Evolutionary conservation across 1,140 invertebrate genomes (phyloP).

Genomic region (Rhagoletis pomonella): DNA sequence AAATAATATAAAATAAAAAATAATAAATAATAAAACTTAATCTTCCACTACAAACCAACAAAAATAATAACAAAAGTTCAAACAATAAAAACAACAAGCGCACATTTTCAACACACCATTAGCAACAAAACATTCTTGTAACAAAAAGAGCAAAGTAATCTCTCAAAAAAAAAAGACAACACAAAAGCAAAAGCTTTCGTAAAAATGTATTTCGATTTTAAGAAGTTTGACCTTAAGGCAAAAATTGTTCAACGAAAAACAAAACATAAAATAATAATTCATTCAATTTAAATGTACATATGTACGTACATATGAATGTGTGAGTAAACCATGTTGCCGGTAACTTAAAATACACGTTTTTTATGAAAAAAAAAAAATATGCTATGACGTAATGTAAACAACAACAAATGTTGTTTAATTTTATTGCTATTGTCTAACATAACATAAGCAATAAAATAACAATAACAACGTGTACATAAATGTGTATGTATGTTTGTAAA

Average conservation of each 20-base stretch:
- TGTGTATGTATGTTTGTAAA: not conserved
- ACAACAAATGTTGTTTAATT: conserved; percentile 11
- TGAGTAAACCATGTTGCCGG: conserved; percentile 2
- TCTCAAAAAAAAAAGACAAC: not conserved
- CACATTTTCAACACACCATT: not conserved
- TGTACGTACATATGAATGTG: not conserved
- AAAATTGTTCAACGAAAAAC: not conserved
- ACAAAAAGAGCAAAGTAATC: not conserved
- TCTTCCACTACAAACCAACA: not conserved
- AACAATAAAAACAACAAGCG: not conserved
- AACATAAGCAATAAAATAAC: conserved; percentile 16
- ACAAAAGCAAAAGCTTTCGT: not conserved
- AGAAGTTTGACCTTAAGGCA: not conserved
- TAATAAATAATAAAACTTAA: not conserved
- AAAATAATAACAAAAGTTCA: not conserved
- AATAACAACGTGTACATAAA: not conserved
- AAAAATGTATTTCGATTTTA: too few relatives aligned
- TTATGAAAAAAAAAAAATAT: not conserved
- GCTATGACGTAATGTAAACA: conserved; percentile 33
- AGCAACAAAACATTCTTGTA: not conserved
- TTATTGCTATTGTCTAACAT: conserved; percentile 27
- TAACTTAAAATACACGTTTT: not conserved
- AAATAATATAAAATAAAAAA: too few relatives aligned
- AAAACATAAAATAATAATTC: not conserved
- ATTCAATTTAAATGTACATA: not conserved